These are phyloP conservation scores for Neodiprion fabricii DNA, from an alignment of 1,140 invertebrate genomes.

Conservation along the genomic window DNA sequence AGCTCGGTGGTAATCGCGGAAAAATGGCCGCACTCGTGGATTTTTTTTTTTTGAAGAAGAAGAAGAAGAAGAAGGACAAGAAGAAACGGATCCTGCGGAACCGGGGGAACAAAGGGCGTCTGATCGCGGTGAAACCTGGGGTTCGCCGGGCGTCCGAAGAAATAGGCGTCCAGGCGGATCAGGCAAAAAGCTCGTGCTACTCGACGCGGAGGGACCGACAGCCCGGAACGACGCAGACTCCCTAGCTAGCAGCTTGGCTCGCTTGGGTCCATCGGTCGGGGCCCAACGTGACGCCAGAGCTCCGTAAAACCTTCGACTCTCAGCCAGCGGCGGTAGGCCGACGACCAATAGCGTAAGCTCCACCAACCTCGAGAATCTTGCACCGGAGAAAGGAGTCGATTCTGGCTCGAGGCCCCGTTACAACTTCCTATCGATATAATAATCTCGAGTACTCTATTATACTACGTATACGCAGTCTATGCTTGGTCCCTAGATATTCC, in stretches of 20 bases:
- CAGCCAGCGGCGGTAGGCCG: neutral
- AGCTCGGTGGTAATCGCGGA: too few species aligned
- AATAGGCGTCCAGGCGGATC: too few species aligned
- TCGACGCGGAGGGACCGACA: neutral
- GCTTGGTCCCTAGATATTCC: neutral
- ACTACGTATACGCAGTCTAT: neutral
- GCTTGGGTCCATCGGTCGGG: neutral
- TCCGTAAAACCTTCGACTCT: neutral
- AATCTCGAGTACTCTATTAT: constrained; percentile 14
- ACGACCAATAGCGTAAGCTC: neutral
- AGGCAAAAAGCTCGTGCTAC: neutral
- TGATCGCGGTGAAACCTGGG: too few species aligned
- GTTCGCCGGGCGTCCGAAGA: too few species aligned
- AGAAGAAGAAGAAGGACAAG: too few species aligned
- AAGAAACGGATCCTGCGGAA: too few species aligned
- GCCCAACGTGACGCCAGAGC: neutral
- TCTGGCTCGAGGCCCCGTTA: constrained; percentile 5
- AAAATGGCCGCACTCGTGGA: too few species aligned
- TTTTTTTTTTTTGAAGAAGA: too few species aligned
- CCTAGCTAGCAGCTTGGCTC: neutral
- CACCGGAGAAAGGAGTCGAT: constrained; percentile 6
- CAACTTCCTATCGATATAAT: constrained; percentile 14
- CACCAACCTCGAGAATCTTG: constrained; percentile 1
- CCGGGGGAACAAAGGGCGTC: too few species aligned
- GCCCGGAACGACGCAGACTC: neutral